phyloP scores from a whole-genome alignment of 2,888 invertebrate species.

The Cyaniris semiargus region DNA sequence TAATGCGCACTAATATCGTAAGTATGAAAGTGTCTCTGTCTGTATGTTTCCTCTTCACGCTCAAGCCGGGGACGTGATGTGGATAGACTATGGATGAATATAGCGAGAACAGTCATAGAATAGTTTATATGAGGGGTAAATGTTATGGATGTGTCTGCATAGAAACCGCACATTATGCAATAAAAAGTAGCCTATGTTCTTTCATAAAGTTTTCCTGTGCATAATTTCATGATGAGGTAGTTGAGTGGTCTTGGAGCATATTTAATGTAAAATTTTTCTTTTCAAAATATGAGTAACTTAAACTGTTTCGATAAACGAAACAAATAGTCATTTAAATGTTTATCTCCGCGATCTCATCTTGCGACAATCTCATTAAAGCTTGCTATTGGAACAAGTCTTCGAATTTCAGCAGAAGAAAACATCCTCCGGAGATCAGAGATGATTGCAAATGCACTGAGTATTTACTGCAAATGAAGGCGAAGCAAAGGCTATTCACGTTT shows the following conservation, averaged over 20 bases:
- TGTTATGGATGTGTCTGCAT: no score
- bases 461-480: slow-evolving; percentile 1
- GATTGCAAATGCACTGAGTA: slow-evolving; percentile 2
- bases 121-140: no score
- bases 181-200: no score
- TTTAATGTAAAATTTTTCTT: no score
- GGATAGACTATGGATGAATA: no score
- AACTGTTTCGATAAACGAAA: slow-evolving; percentile 15
- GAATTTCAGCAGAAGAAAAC: slow-evolving; percentile 1
- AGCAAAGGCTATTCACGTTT: background rate
- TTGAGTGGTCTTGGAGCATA: no score
- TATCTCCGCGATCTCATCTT: background rate
- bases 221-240: no score
- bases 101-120: no score
- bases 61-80: no score
- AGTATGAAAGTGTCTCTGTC: background rate
- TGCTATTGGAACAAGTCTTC: background rate
- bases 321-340: background rate
- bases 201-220: no score
- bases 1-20: background rate
- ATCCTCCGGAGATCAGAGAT: background rate
- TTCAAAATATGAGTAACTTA: background rate
- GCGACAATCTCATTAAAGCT: slow-evolving; percentile 22
- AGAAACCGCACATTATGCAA: no score
- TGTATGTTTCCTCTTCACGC: no score